Conservation (phyloP, 2,888 invertebrate species). For the Eulithis testata region DNA sequence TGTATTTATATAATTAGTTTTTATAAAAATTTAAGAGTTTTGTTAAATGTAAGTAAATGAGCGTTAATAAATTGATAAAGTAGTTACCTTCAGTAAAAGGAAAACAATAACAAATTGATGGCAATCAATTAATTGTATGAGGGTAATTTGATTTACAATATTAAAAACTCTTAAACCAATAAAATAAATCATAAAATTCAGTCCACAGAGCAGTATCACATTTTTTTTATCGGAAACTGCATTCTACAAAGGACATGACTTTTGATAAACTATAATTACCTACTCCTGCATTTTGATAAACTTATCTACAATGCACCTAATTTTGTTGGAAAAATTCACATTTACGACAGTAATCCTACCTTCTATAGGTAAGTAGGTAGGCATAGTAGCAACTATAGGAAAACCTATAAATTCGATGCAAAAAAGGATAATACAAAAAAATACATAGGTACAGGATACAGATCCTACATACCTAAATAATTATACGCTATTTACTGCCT, state of each 20-base stretch:
- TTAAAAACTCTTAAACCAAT: no score
- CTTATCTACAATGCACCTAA: neutral
- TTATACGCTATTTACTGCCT: neutral
- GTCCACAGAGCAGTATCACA: no score
- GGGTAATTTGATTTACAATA: neutral
- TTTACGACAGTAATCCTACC: no score
- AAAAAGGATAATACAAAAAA: no score
- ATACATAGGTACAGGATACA: no score
- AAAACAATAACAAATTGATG: conserved; percentile 5
- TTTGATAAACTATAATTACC: conserved; percentile 1
- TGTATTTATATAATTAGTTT: no score
- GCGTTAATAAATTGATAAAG: neutral
- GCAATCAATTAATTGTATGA: conserved; percentile 1
- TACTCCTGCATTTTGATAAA: conserved; percentile 11
- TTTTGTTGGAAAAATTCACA: neutral
- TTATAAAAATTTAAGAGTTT: neutral
- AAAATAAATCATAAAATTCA: no score
- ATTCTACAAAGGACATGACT: neutral
- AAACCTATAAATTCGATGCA: no score
- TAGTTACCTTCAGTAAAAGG: neutral
- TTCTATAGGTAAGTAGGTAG: no score
- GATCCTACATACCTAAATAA: no score
- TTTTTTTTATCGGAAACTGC: conserved; percentile 1
- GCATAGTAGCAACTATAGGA: no score
- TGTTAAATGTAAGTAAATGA: neutral